phyloP scores from a whole-genome alignment of 2,113 vertebrate genomes.

The Hippocampus abdominalis region DNA sequence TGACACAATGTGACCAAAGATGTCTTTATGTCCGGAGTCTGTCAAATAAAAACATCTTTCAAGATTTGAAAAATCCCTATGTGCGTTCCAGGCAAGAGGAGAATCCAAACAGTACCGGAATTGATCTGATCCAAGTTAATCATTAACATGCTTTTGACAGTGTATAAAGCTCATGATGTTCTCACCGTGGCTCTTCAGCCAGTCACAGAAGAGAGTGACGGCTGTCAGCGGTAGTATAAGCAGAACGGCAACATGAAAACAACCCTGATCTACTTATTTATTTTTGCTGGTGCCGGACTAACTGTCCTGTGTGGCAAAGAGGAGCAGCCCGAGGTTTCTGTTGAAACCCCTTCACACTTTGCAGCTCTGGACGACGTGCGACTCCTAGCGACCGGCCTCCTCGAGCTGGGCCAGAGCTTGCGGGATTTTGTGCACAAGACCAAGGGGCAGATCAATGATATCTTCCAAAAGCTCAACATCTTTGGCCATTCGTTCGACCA shows the following conservation, averaged over 20 bases:
- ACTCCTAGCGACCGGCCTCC: slow-evolving; percentile 84
- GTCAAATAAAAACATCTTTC: no score
- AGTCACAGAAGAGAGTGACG: slow-evolving; percentile 6
- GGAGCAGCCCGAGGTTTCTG: slow-evolving; percentile 39
- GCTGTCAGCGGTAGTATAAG: slow-evolving; percentile 14
- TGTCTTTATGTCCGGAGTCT: no score
- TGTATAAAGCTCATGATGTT: slow-evolving; percentile 41
- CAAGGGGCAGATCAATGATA: slow-evolving; percentile 86
- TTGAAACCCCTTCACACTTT: slow-evolving; percentile 75
- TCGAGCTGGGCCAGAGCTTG: slow-evolving; percentile 87
- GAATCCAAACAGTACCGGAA: neutral
- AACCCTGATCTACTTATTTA: slow-evolving; percentile 31
- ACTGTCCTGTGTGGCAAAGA: slow-evolving; percentile 58
- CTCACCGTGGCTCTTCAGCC: slow-evolving; percentile 6
- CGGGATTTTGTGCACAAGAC: slow-evolving; percentile 92
- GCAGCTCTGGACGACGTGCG: slow-evolving; percentile 87
- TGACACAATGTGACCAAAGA: no score
- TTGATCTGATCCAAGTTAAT: slow-evolving; percentile 43
- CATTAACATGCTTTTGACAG: slow-evolving; percentile 38
- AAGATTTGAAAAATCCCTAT: no score
- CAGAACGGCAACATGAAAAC: slow-evolving; percentile 66
- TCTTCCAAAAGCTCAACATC: slow-evolving; percentile 87
- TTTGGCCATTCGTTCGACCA: slow-evolving; percentile 85
- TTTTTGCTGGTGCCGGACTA: slow-evolving; percentile 59
- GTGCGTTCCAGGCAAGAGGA: neutral